phyloP scores from a whole-genome alignment of 2,797 vertebrate species.

The Cebuella pygmaea region DNA sequence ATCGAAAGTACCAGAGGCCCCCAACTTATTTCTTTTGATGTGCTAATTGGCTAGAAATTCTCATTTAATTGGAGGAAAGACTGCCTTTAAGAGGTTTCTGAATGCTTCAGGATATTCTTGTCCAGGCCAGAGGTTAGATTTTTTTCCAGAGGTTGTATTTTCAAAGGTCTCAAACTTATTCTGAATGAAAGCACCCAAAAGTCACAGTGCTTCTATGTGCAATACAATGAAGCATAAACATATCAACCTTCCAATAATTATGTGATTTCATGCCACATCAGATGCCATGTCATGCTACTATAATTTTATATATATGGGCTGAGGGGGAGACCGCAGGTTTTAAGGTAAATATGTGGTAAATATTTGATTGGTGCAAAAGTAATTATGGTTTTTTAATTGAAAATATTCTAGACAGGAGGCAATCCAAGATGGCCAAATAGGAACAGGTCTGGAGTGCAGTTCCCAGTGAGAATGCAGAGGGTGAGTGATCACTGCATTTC shows the following conservation, averaged over 20 bases:
- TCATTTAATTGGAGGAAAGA: background rate
- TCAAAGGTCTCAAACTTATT: background rate
- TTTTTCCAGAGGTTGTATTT: background rate
- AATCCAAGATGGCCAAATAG: too few species aligned
- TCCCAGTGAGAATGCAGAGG: too few species aligned
- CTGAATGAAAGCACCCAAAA: background rate
- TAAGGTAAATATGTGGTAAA: background rate
- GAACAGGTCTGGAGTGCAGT: too few species aligned
- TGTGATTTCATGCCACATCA: background rate
- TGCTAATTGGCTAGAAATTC: background rate
- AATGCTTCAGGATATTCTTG: background rate
- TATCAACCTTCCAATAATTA: background rate
- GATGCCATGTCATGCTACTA: too few species aligned
- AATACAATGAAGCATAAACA: background rate
- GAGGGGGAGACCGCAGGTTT: background rate
- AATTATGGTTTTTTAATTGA: background rate
- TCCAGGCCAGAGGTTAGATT: background rate
- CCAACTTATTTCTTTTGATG: background rate
- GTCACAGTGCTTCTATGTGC: background rate
- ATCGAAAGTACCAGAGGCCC: background rate
- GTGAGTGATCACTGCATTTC: too few species aligned
- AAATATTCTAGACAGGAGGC: background rate
- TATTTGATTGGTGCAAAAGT: background rate
- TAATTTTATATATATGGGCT: background rate
- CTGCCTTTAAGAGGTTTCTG: background rate